phyloP scores from a whole-genome alignment of 2,888 invertebrate species.

The Nematopogon swammerdamellus region DNA sequence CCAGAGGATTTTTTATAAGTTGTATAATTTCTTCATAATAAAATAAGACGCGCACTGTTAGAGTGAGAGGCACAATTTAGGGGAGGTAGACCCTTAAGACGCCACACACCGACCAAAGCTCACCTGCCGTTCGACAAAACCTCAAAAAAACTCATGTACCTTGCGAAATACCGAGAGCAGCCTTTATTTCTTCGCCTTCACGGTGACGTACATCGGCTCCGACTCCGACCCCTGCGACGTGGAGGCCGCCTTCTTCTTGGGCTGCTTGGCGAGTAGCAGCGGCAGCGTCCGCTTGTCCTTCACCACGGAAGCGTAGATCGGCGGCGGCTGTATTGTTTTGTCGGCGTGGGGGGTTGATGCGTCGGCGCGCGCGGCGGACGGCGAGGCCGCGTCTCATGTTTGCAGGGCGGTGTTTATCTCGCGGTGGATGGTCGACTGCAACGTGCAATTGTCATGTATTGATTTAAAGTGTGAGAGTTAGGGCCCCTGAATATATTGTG shows the following conservation, averaged over 20 bases:
- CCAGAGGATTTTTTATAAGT: no score
- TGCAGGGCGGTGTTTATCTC: constrained; percentile 79
- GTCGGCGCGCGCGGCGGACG: constrained; percentile 19
- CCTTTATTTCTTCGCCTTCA: constrained; percentile 40
- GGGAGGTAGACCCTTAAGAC: no score
- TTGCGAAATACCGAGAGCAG: constrained; percentile 49
- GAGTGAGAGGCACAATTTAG: no score
- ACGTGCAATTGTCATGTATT: neutral
- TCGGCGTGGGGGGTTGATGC: constrained; percentile 12
- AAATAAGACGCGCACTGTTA: no score
- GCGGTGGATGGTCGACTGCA: constrained; percentile 69
- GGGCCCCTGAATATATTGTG: no score
- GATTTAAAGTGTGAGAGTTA: no score
- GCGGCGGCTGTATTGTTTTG: constrained; percentile 7
- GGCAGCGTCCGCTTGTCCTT: constrained; percentile 15
- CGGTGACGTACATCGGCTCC: constrained; percentile 35
- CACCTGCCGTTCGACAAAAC: constrained; percentile 2
- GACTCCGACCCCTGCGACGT: constrained; percentile 16
- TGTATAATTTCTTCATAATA: no score
- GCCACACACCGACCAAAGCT: no score
- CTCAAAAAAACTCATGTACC: constrained; percentile 40
- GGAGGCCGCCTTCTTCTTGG: constrained; percentile 10
- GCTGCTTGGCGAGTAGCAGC: constrained; percentile 16
- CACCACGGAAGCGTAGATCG: constrained; percentile 12
- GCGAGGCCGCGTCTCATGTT: constrained; percentile 57